Percentiles rank a stretch among this genome's conserved stretches.
phyloP scores from a whole-genome alignment of 2,888 invertebrate genomes.

The Phorcus lineatus region DNA sequence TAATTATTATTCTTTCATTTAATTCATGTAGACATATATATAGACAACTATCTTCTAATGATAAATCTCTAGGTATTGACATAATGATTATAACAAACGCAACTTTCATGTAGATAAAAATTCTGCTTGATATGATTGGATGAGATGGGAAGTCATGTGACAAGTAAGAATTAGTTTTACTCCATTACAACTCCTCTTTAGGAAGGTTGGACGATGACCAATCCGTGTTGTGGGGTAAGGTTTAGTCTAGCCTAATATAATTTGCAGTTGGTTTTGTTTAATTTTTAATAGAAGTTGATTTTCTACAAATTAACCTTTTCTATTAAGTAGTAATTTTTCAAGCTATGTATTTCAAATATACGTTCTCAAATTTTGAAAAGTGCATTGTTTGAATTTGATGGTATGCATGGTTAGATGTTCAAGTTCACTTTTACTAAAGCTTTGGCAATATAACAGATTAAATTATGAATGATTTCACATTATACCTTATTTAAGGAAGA shows the following conservation, averaged over 20 bases:
- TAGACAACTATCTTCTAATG: neutral
- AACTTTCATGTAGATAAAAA: too few relatives aligned
- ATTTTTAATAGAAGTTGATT: conserved; percentile 10
- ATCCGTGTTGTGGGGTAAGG: conserved; percentile 20
- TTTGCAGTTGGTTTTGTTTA: neutral
- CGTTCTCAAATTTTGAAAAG: conserved; percentile 4
- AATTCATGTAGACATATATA: neutral
- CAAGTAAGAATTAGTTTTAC: too few relatives aligned
- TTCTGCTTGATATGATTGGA: too few relatives aligned
- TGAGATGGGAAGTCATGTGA: too few relatives aligned
- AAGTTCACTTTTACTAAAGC: too few relatives aligned
- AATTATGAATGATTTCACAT: too few relatives aligned
- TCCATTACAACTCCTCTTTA: neutral
- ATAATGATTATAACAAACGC: too few relatives aligned
- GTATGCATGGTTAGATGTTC: too few relatives aligned
- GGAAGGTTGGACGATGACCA: neutral
- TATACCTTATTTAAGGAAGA: too few relatives aligned
- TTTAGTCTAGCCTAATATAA: conserved; percentile 1
- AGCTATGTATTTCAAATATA: neutral
- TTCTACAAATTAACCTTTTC: neutral
- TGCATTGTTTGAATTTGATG: neutral
- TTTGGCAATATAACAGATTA: too few relatives aligned
- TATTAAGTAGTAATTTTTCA: neutral
- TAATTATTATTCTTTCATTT: neutral
- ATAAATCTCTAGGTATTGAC: neutral